Percentiles rank a stretch among this genome's conserved stretches.
These are phyloP conservation scores for Acleris laterana DNA, from an alignment of 2,888 invertebrate species.

Conservation along the genomic window DNA sequence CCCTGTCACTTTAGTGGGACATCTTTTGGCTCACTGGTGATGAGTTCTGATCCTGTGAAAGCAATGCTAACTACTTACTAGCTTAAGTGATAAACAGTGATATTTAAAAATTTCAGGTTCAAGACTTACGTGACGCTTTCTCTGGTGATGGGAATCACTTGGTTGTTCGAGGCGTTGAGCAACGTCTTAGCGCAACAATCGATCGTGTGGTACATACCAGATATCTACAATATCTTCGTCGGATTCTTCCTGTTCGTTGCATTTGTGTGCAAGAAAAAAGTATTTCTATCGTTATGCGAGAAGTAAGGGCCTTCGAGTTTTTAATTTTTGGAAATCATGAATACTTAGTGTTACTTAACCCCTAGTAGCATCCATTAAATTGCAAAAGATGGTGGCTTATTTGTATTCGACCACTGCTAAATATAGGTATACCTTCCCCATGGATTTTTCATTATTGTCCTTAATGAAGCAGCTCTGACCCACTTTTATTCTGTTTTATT, in stretches of 20 bases:
- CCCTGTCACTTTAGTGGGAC: too few species aligned
- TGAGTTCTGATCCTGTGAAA: too few species aligned
- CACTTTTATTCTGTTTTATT: too few species aligned
- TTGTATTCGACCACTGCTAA: too few species aligned
- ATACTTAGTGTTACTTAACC: background rate
- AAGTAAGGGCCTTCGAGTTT: slow-evolving; percentile 44
- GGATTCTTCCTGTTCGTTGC: slow-evolving; percentile 55
- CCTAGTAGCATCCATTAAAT: background rate
- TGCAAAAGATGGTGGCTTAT: background rate
- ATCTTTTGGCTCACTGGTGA: too few species aligned
- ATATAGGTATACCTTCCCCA: too few species aligned
- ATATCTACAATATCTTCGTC: slow-evolving; percentile 47
- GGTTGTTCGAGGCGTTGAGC: slow-evolving; percentile 50
- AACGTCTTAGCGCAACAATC: background rate
- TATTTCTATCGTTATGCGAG: slow-evolving; percentile 43
- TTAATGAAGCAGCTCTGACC: too few species aligned
- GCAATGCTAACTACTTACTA: too few species aligned
- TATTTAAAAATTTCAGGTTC: slow-evolving; percentile 44
- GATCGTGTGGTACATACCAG: slow-evolving; percentile 40
- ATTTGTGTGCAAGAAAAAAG: slow-evolving; percentile 51
- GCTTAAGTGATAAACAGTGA: too few species aligned
- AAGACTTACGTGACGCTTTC: slow-evolving; percentile 50
- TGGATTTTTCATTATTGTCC: too few species aligned
- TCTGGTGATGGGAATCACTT: slow-evolving; percentile 54
- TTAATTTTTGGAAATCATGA: background rate